Conservation (phyloP, 2,888 invertebrate species). For the Serrognathus titanus region DNA sequence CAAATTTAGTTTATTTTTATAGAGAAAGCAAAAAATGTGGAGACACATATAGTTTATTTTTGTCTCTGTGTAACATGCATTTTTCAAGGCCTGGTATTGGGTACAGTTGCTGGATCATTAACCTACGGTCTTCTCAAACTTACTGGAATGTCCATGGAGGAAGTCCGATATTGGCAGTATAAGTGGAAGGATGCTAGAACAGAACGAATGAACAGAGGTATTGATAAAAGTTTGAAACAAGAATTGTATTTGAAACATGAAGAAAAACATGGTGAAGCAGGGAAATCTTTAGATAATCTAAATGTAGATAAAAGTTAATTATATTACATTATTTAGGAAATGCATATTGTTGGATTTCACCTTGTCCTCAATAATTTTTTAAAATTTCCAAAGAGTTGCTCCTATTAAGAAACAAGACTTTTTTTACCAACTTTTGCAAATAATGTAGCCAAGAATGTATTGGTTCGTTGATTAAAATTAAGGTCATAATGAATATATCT, state of each 20-base stretch:
- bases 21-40: background rate
- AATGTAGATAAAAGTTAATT: too few species aligned
- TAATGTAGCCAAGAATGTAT: too few species aligned
- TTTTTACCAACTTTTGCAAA: too few species aligned
- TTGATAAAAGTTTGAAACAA: conserved; percentile 33
- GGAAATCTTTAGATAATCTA: too few species aligned
- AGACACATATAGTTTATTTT: background rate
- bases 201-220: conserved; percentile 40
- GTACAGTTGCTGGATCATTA: conserved; percentile 57
- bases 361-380: too few species aligned
- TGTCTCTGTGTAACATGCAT: background rate
- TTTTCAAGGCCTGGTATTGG: conserved; percentile 57
- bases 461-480: too few species aligned
- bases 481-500: too few species aligned
- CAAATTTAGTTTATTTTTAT: conserved; percentile 7
- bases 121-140: conserved; percentile 56
- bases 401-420: too few species aligned
- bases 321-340: too few species aligned
- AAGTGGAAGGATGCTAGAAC: conserved; percentile 48
- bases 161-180: conserved; percentile 60
- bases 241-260: conserved; percentile 29
- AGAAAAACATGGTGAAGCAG: conserved; percentile 15
- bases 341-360: too few species aligned
- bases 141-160: conserved; percentile 61
- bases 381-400: too few species aligned